Evolutionary conservation across 2,888 invertebrate genomes (phyloP).

Genomic region (Drosophila cognata): DNA sequence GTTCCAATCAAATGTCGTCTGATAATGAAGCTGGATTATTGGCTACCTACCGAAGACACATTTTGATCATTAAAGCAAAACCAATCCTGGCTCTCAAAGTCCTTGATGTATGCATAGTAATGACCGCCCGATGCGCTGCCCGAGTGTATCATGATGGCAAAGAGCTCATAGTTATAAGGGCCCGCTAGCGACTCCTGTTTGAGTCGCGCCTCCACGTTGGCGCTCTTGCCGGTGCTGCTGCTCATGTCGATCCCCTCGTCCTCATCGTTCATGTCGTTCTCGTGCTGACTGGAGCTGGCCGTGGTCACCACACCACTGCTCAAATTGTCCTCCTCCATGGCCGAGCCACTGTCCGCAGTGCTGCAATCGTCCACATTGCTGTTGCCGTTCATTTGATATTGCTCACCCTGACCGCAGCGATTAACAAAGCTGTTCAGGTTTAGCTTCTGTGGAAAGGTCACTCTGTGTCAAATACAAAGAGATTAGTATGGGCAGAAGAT

Average conservation of each 20-base stretch:
- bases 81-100: constrained; percentile 91
- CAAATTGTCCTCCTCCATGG: constrained; percentile 89
- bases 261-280: constrained; percentile 86
- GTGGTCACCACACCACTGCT: constrained; percentile 84
- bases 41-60: constrained; percentile 88
- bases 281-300: constrained; percentile 84
- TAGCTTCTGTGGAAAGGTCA: constrained; percentile 92
- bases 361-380: constrained; percentile 88
- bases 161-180: constrained; percentile 93
- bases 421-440: constrained; percentile 91
- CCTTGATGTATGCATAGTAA: constrained; percentile 96
- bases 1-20: not conserved
- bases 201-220: constrained; percentile 60
- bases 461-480: constrained; percentile 85
- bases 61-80: constrained; percentile 95
- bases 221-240: constrained; percentile 84
- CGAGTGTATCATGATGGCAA: constrained; percentile 96
- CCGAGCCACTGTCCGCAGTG: constrained; percentile 89
- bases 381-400: constrained; percentile 64
- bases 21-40: not conserved
- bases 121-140: constrained; percentile 96
- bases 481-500: not conserved
- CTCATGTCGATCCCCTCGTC: constrained; percentile 89
- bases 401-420: constrained; percentile 68
- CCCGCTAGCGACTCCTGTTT: constrained; percentile 85